phyloP scores from a whole-genome alignment of 1,140 invertebrate genomes.

The Arctopsyche grandis region DNA sequence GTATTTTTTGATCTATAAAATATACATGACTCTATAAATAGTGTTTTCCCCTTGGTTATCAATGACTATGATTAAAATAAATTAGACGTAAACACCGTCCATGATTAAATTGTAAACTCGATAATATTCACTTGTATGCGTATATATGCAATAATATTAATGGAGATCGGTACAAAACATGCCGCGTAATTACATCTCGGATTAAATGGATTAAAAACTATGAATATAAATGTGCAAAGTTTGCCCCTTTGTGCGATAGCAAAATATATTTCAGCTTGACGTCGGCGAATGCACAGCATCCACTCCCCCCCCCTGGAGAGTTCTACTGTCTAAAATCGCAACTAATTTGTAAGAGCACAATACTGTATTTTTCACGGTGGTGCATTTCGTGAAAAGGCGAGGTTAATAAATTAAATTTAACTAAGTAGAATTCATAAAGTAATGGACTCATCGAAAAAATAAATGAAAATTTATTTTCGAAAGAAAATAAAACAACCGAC shows the following conservation, averaged over 20 bases:
- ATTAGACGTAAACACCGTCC: too few species aligned
- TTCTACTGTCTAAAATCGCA: conserved; percentile 6
- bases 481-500: too few species aligned
- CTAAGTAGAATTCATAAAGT: not conserved
- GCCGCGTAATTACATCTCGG: conserved; percentile 13
- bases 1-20: too few species aligned
- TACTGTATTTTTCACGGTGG: not conserved
- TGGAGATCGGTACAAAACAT: not conserved
- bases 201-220: conserved; percentile 43
- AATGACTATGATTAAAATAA: too few species aligned
- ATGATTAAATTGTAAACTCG: not conserved
- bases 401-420: not conserved
- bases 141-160: not conserved
- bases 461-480: too few species aligned
- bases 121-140: not conserved
- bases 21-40: too few species aligned
- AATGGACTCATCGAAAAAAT: not conserved
- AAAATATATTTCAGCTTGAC: conserved; percentile 14
- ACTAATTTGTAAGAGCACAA: not conserved
- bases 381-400: not conserved
- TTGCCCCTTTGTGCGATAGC: not conserved
- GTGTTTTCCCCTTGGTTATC: too few species aligned
- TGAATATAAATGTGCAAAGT: conserved; percentile 37
- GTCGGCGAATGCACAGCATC: conserved; percentile 15
- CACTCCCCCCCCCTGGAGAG: not conserved